A percentile compares a stretch with the other conserved stretches of the same genome.
phyloP scores from a whole-genome alignment of 1,140 invertebrate genomes.

The Calliphora vicina region DNA sequence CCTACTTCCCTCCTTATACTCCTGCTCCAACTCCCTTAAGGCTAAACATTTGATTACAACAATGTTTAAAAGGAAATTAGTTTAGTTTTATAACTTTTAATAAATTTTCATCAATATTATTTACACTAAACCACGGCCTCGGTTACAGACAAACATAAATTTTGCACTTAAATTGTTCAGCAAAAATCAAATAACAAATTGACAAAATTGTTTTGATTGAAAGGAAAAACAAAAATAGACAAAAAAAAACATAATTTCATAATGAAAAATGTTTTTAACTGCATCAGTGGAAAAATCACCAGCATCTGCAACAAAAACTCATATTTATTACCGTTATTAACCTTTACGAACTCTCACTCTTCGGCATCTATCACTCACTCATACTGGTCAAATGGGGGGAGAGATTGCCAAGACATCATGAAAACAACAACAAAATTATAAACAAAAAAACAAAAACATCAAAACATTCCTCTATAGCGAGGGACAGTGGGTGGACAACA shows the following conservation, averaged over 20 bases:
- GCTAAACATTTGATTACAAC: not conserved
- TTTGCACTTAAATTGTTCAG: not conserved
- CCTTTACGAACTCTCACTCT: slow-evolving; percentile 31
- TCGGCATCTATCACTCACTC: slow-evolving; percentile 15
- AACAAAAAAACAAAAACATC: not conserved
- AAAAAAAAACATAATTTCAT: not conserved
- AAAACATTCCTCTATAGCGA: not conserved
- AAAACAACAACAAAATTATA: too few species aligned
- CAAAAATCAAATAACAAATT: not conserved
- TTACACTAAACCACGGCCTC: not conserved
- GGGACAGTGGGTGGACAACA: too few species aligned
- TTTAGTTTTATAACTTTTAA: slow-evolving; percentile 10
- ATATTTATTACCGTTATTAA: slow-evolving; percentile 35
- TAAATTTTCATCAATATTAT: slow-evolving; percentile 29
- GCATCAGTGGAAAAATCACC: not conserved
- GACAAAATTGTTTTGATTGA: not conserved
- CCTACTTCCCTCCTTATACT: too few species aligned
- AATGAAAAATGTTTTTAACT: not conserved
- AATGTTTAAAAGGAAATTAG: slow-evolving; percentile 26
- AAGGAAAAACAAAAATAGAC: not conserved
- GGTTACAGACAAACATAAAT: not conserved
- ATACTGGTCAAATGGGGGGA: not conserved
- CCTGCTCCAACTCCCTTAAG: not conserved
- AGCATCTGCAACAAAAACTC: not conserved
- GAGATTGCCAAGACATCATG: slow-evolving; percentile 12